These are phyloP conservation scores for Channa argus DNA, from an alignment of 2,113 vertebrate genomes.

Conservation along the genomic window DNA sequence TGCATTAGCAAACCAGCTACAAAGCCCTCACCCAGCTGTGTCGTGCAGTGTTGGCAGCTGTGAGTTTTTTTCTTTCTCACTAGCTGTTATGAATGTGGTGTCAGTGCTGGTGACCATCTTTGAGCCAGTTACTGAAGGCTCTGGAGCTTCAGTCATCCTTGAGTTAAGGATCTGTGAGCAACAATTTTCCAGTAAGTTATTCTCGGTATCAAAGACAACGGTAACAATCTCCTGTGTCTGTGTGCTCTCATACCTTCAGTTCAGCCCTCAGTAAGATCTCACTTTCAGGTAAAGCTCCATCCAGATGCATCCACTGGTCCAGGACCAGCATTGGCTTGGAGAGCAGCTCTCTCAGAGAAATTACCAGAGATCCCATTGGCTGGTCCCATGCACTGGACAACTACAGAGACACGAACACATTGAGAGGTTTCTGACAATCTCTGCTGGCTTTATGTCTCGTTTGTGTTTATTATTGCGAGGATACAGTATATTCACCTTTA, in stretches of 20 bases:
- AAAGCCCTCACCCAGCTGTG: conserved; percentile 58
- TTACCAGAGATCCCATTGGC: conserved; percentile 84
- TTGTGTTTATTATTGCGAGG: neutral
- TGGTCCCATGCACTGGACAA: conserved; percentile 82
- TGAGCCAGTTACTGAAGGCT: conserved; percentile 31
- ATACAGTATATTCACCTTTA: conserved; percentile 82
- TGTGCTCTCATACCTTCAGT: conserved; percentile 83
- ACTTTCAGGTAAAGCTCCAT: conserved; percentile 79
- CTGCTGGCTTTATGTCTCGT: too few species aligned
- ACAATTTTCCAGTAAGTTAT: neutral
- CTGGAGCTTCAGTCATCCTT: conserved; percentile 66
- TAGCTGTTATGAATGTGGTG: conserved; percentile 3
- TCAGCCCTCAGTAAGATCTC: conserved; percentile 89
- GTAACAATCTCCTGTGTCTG: neutral
- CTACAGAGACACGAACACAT: conserved; percentile 46
- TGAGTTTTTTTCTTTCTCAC: conserved; percentile 30
- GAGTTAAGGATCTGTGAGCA: conserved; percentile 70
- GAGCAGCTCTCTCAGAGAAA: conserved; percentile 87
- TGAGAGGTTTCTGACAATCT: too few species aligned
- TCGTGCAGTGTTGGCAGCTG: conserved; percentile 27
- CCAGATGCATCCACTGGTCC: conserved; percentile 87
- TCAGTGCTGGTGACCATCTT: conserved; percentile 3
- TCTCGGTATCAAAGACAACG: neutral
- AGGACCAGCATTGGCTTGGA: conserved; percentile 81
- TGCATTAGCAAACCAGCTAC: neutral